These are phyloP conservation scores for Urocyon cinereoargenteus DNA, from an alignment of 2,797 vertebrate species.

Conservation along the genomic window DNA sequence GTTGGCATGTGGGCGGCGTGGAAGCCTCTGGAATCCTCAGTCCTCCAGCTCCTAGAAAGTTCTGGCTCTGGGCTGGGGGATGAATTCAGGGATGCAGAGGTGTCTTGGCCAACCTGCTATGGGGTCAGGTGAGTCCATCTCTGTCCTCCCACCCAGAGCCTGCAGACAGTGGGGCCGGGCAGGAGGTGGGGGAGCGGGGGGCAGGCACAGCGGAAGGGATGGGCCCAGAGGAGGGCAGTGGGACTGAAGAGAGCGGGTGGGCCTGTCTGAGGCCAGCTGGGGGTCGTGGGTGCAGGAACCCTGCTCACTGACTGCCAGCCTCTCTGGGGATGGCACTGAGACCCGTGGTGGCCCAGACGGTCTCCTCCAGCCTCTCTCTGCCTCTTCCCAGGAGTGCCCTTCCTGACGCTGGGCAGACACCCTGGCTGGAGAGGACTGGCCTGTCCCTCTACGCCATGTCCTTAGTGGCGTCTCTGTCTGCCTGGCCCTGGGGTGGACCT, in stretches of 20 bases:
- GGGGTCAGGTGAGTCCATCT: not conserved
- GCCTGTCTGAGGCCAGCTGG: not conserved
- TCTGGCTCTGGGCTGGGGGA: not conserved
- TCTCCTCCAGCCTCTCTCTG: not conserved
- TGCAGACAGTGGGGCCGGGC: not conserved
- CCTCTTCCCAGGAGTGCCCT: too few relatives aligned
- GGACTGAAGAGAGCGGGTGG: too few relatives aligned
- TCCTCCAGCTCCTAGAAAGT: not conserved
- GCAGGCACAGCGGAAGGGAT: accelerated
- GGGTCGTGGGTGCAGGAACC: not conserved
- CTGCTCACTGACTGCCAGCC: not conserved
- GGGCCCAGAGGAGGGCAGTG: too few relatives aligned
- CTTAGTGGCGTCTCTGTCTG: not conserved
- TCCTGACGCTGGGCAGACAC: not conserved
- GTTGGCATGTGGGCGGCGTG: accelerated
- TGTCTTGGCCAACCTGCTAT: not conserved
- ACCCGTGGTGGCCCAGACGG: too few relatives aligned
- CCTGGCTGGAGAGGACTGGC: not conserved
- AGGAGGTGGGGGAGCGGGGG: too few relatives aligned
- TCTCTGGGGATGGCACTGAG: not conserved
- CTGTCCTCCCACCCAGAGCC: not conserved
- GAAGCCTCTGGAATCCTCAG: not conserved
- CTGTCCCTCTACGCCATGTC: too few relatives aligned
- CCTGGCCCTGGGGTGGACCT: not conserved
- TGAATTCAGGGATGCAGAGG: not conserved